Evolutionary conservation across 2,113 vertebrate genomes (phyloP).

Genomic region (Leptosomus discolor): DNA sequence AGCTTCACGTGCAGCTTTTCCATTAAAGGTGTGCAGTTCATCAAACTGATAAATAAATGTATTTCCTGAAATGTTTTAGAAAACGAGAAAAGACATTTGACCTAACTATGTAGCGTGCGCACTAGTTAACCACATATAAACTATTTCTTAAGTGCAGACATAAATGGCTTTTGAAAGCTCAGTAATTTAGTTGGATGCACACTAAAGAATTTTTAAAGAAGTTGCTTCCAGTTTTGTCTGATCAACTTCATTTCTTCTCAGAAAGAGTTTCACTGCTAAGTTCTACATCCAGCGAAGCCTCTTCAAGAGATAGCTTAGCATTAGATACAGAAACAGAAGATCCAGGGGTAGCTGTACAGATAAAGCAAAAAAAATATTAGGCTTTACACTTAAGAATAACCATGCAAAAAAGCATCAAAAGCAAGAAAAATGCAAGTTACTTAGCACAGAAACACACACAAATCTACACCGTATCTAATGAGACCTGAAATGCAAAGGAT

Average conservation of each 20-base stretch:
- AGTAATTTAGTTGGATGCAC: slow-evolving; percentile 10
- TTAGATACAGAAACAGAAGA: slow-evolving; percentile 29
- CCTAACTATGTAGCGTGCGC: slow-evolving; percentile 11
- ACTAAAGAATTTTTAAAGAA: background rate
- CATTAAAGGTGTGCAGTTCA: background rate
- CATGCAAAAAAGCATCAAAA: background rate
- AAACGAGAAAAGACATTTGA: slow-evolving; percentile 32
- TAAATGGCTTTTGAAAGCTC: slow-evolving; percentile 32
- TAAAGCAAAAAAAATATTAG: background rate
- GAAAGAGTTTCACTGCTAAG: background rate
- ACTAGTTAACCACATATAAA: background rate
- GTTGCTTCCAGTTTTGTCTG: slow-evolving; percentile 27
- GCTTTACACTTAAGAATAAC: background rate
- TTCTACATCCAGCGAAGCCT: background rate
- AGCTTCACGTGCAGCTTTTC: slow-evolving; percentile 21
- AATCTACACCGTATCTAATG: background rate
- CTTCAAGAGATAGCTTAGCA: slow-evolving; percentile 35
- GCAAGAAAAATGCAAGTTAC: background rate
- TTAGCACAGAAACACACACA: background rate
- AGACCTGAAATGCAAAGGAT: background rate
- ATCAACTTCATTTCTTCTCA: slow-evolving; percentile 61
- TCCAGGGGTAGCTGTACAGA: slow-evolving; percentile 41
- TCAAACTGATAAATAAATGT: background rate
- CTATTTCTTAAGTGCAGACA: background rate
- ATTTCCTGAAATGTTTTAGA: slow-evolving; percentile 48